phyloP scores from a whole-genome alignment of 1,140 invertebrate species.

The Heliconius eleuchia region DNA sequence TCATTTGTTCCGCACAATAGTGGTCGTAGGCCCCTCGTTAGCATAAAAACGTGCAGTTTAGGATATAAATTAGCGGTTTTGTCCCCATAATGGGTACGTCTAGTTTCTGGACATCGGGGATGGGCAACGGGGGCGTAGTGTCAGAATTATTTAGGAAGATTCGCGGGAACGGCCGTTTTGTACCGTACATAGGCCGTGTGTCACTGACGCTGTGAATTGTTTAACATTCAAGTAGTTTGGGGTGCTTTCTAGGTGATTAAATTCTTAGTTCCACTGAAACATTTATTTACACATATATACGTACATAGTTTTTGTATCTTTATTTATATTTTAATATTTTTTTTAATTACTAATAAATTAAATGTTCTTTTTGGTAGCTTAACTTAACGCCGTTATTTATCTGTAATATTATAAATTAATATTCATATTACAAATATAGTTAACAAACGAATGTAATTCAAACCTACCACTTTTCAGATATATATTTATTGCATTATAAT shows the following conservation, averaged over 20 bases:
- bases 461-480: not conserved
- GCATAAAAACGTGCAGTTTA: constrained; percentile 44
- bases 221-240: not conserved
- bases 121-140: constrained; percentile 53
- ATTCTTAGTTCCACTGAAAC: not conserved
- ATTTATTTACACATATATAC: not conserved
- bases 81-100: constrained; percentile 51
- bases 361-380: no score
- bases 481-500: not conserved
- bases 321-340: no score
- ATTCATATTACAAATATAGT: no score
- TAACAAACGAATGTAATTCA: no score
- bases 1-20: constrained; percentile 21
- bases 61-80: constrained; percentile 62
- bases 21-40: constrained; percentile 19
- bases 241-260: not conserved
- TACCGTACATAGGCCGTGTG: constrained; percentile 43
- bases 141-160: constrained; percentile 68
- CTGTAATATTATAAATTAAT: no score
- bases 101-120: constrained; percentile 41
- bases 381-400: no score
- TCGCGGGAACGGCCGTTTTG: constrained; percentile 65
- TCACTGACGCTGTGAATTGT: constrained; percentile 32
- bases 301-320: not conserved
- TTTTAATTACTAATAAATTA: no score